Base-by-base conservation (phyloP, 64 coral and sea anemone species). In the Actinia tenebrosa region DNA sequence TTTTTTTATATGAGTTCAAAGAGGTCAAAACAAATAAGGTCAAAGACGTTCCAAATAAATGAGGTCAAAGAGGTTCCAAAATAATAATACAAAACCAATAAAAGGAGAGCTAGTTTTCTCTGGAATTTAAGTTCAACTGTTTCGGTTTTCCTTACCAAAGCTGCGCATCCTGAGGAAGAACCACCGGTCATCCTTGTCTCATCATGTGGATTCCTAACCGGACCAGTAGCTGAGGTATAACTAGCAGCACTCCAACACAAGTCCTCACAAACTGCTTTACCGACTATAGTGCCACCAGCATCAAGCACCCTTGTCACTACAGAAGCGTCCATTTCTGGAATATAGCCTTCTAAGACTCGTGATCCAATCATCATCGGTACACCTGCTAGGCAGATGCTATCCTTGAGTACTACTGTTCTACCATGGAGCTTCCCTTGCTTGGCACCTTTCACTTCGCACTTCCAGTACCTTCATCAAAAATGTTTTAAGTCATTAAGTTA, bases 231-330 rank as follows among this genome's bases (percentile, higher is more conserved):
- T 23, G 89, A 56, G 44, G 89, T 85, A n/a, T 45, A 86, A 69
- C 89, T 90, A 17, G 45, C 68, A 1, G 54, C 89, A 61, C 56
- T 60, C 0, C 37, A 79, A 43, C 89, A 90, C 53, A 69, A 77
- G 43, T 86, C 83, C 89, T 90, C 89, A 62, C 89, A 90, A 23
- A 85, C 83, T 25, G 89, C 81, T 86, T 90, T 90, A 7, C 89
- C 89, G 3, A 85, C 81, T 77, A 64, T 90, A 44, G 15, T 53
- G 16, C 83, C 89, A 27, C 82, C 89, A 50, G 81, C 82, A 56
- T 90, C 83, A 43, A 90, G 80, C 59, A 90, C 44, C 20, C 83
- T 69, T 13, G 89, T 77, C 22, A 90, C 89, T 54, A 90, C 82
- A 46, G 89, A 77, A 25, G 89, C 89, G 75, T 90, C 89, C 13